These are phyloP conservation scores for Microctenopoma lineatum DNA, from an alignment of 2,797 vertebrate species.

Conservation along the genomic window DNA sequence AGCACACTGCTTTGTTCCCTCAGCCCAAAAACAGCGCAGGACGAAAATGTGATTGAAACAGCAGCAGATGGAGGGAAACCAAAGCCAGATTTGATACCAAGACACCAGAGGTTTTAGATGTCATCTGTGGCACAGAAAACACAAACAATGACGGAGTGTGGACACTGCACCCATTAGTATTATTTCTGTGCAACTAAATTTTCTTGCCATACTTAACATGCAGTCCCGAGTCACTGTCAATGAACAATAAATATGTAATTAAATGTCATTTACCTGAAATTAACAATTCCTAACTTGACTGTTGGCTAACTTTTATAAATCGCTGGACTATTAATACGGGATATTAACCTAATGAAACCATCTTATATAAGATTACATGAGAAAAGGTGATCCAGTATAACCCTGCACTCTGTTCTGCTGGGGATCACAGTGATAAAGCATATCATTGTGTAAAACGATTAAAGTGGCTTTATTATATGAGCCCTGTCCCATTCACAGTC, in stretches of 20 bases:
- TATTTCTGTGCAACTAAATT: not conserved
- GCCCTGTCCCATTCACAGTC: not conserved
- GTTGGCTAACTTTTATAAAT: not conserved
- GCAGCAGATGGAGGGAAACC: not conserved
- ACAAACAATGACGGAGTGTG: not conserved
- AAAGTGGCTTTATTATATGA: conserved; percentile 6
- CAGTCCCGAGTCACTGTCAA: not conserved
- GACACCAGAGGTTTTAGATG: not conserved
- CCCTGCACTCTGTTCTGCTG: conserved; percentile 5
- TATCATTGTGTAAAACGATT: conserved; percentile 2
- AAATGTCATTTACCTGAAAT: not conserved
- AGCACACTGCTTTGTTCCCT: not conserved
- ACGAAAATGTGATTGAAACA: conserved; percentile 8
- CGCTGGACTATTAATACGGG: not conserved
- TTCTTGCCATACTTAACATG: not conserved
- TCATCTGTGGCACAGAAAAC: not conserved
- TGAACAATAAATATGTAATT: not conserved
- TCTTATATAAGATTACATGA: conserved; percentile 26
- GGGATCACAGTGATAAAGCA: conserved; percentile 11
- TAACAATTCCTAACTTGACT: not conserved
- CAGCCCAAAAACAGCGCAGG: conserved; percentile 6
- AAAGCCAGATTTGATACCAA: not conserved
- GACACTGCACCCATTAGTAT: not conserved
- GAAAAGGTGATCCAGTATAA: not conserved
- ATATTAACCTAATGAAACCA: conserved; percentile 4